Evolutionary conservation across 2,888 invertebrate species (phyloP).

Genomic region (Caenorhabditis uteleia): DNA sequence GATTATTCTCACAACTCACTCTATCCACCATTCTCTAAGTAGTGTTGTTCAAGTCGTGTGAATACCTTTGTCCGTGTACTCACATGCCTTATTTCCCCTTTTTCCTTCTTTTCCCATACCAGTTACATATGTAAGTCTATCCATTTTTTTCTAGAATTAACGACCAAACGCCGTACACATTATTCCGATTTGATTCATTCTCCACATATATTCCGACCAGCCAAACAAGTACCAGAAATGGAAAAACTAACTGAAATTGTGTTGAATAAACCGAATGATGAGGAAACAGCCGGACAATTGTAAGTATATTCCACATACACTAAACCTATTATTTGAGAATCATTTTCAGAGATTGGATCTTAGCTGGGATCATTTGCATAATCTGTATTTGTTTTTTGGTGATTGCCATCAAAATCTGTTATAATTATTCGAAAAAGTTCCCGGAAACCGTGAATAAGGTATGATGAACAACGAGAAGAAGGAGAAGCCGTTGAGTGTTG

Average conservation of each 20-base stretch:
- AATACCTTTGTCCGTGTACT: no score
- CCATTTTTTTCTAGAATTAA: no score
- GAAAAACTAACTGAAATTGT: conserved; percentile 25
- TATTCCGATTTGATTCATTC: no score
- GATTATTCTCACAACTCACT: no score
- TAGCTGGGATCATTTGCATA: conserved; percentile 20
- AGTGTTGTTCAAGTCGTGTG: no score
- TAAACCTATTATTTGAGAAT: not conserved
- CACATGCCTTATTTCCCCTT: no score
- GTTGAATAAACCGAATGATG: conserved; percentile 1
- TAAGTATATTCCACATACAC: not conserved
- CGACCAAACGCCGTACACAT: no score
- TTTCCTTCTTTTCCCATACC: no score
- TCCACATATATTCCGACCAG: conserved; percentile 25
- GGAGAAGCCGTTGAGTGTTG: no score
- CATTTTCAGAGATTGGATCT: conserved; percentile 28
- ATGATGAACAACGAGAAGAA: no score
- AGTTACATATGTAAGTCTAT: no score
- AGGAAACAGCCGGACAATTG: not conserved
- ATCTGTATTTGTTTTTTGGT: conserved; percentile 17
- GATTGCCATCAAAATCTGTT: conserved; percentile 30
- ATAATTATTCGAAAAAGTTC: conserved; percentile 32
- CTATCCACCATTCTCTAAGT: no score
- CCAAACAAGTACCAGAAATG: conserved; percentile 17
- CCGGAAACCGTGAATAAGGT: conserved; percentile 23